Evolutionary conservation across 2,888 invertebrate genomes (phyloP), one percentile per base, ranked within the genome.

Genomic region (Synanthedon tipuliformis): DNA sequence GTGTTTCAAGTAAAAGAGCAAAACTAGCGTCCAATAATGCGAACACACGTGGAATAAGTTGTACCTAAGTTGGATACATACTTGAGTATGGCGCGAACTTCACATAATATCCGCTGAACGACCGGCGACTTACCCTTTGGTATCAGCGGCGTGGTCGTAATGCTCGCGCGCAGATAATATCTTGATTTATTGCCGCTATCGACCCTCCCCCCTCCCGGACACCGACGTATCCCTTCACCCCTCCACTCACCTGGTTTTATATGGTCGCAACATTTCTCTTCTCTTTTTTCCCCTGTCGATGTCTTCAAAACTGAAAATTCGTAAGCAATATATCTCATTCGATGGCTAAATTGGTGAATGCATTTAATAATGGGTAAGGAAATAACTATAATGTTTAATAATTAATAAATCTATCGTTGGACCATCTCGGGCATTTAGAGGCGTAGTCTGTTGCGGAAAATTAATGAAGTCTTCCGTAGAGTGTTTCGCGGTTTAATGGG

Each of bases 381-480:
- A 49, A 49, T 50, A 50, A 61, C 63, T 68, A 65, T 71, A 70
- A 73, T 68, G 62, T 69, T 72, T 70, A 69, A 71, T 78, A 76
- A 82, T 79, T 81, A 84, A 81, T 83, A 80, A 81, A 82, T 78
- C 80, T 81, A 82, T 81, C 79, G 75, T 63, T 65, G 65, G 65
- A 66, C 71, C 72, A 81, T 81, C 81, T 75, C 62, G 63, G 68
- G 72, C 68, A 71, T 80, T 77, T 76, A 69, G 74, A 79, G 83
- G 85, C 82, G 83, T 75, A 71, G 61, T 72, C 71, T 69, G 34
- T 75, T 67, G 76, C 71, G 72, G 73, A 71, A 79, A 83, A 86
- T 85, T 83, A 85, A 86, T 85, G 82, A 83, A 85, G 80, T 83
- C 82, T 84, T 85, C 78, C 78, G 75, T 68, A 66, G 77, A 78